Evolutionary conservation across 23 tunicate genomes (phyloP).

Genomic region (Ciona savignyi): DNA sequence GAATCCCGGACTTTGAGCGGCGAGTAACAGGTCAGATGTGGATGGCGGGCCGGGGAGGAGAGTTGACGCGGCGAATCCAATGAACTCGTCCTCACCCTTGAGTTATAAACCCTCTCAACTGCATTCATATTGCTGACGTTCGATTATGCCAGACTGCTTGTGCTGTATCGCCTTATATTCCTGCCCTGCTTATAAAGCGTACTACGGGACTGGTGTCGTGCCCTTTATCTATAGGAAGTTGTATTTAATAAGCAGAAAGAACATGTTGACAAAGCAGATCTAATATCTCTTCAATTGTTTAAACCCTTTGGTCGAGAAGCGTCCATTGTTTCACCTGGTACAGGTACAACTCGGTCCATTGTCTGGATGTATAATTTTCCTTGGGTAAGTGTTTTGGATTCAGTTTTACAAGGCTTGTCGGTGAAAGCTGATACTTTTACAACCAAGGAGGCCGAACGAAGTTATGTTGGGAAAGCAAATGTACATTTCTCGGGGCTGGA

Average conservation of each 20-base stretch:
- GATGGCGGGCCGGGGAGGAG: slow-evolving; percentile 14
- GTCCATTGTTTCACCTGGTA: not conserved
- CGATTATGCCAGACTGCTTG: not conserved
- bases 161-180: no score
- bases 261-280: not conserved
- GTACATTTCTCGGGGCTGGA: no score
- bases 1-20: slow-evolving; percentile 72
- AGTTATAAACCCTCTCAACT: slow-evolving; percentile 39
- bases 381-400: slow-evolving; percentile 5
- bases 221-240: not conserved
- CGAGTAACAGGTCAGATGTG: slow-evolving; percentile 71
- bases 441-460: not conserved
- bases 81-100: slow-evolving; percentile 5
- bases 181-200: no score
- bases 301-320: not conserved
- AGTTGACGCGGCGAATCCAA: not conserved
- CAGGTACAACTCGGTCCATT: not conserved
- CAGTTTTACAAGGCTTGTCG: slow-evolving; percentile 7
- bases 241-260: not conserved
- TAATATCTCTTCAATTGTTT: not conserved
- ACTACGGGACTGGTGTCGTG: no score
- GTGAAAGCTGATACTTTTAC: not conserved
- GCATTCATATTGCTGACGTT: slow-evolving; percentile 1
- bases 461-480: not conserved
- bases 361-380: slow-evolving; percentile 25